Base-by-base conservation (phyloP, 1,140 invertebrate genomes). In the Pseudomyrmex gracilis region DNA sequence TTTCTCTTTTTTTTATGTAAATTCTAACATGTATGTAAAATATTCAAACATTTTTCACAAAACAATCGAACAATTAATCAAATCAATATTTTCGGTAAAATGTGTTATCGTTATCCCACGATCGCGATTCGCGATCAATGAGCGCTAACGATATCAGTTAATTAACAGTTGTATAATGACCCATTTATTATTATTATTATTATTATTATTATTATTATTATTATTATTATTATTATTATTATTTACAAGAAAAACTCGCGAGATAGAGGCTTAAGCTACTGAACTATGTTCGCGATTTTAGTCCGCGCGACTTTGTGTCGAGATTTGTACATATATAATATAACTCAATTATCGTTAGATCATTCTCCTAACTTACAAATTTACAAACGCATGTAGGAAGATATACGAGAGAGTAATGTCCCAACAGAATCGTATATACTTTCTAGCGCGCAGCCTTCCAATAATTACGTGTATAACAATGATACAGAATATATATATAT, bases 401-500 rank as follows among this genome's bases (percentile, higher is more conserved):
- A 71, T 71, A 77, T 55, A 9, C 34, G 45, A 47, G 51, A 77
- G 13, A 55, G 58, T 64, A 64, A 71, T 60, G 45, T 24, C n/a
- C 70, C 34, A 80, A 80, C 76, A 71, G n/a, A 80, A 80, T 71
- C 34, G 34, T 71, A 71, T 58, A 68, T 71, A 47, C 10, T 80
- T 34, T 34, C 66, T 70, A 71, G n/a, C 76, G 66, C 51, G n/a
- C 34, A n/a, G 61, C 53, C 71, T 80, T 70, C 58, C 13, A 80
- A 78, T 78, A 78, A 78, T 78, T 68, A 68, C 57, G 55, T 70
- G 22, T 70, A 49, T 78, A 78, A 78, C 63, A 78, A 58, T 77
- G 68, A 78, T 78, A 45, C 43, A 47, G 43, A 78, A 78, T 60
- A 53, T 8, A 73, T 57, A 67, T 9, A 78, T 68, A 34, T 34